Evolutionary conservation across 1,140 invertebrate species (phyloP), one percentile per base, ranked within the genome.

Genomic region (Zelostemma sp.): DNA sequence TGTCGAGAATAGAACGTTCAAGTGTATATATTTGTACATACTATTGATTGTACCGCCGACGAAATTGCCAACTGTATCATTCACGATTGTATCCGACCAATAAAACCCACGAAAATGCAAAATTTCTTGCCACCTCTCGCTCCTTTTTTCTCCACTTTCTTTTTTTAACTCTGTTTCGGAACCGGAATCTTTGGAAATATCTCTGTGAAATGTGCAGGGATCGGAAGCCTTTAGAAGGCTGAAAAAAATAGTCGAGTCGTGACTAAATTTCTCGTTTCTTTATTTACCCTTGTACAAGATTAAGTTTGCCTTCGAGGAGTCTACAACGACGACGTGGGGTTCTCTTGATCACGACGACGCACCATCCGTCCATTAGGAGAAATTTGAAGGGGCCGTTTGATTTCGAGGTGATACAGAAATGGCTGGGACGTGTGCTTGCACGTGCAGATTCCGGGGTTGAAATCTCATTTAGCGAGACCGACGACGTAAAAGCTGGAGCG

Each of bases 21-120:
- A 56, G 28, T 83, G 81, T 83, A 83, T 63, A 84, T 83, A 84
- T 31, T 61, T 84, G 81, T 84, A 83, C 57, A 82, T 82, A 82
- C 55, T 72, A 68, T 78, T 68, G 74, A 78, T 74, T 78, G 66
- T 76, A 75, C 58, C 71, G 69, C 76, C 76, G 76, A 82, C 68
- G 56, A 80, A 82, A 72, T 80, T 80, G 75, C 77, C 78, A 78
- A 82, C 66, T 81, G 76, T 83, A 82, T 60, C 74, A 78, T 80
- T 80, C 62, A 79, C 63, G 54, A 83, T 68, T 82, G 73, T 84
- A 82, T 76, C 73, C 75, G 76, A 82, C 77, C 78, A 84, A 83
- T 83, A 83, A 83, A 84, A 79, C 60, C 69, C 75, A 78, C 74
- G 68, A 72, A 76, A 78, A 79, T 68, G 57, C 54, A 66, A 64